Base-by-base conservation (phyloP, 64 coral and sea anemone species). In the Cladopsammia gracilis region DNA sequence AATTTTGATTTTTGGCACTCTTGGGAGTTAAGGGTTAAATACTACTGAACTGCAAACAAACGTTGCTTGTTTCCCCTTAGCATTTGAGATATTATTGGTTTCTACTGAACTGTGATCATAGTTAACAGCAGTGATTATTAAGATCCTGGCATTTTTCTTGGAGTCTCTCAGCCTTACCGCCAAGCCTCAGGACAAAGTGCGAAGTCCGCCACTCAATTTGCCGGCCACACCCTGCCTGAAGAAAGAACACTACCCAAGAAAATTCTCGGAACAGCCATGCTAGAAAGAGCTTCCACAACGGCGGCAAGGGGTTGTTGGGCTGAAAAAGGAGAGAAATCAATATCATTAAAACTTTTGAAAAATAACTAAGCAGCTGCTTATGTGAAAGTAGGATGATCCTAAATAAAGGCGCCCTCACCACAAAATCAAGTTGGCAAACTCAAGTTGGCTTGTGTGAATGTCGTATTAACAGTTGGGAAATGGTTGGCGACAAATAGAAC, bases 171-270 rank as follows among this genome's bases (percentile, higher is more conserved):
- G 98, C 98, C 70, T 99, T 99, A n/a, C 98, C 98, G 10, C 98
- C 98, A 58, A 90, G 68, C 76, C 77, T 85, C 5, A 99, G 72
- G 88, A 77, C 90, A 88, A 99, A 96, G 42, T 93, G 84, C 57
- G 94, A 87, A 46, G 95, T 96, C 25, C 95, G 76, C 98, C 98
- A 99, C 51, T 95, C 92, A 83, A 99, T 99, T 70, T 96, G 56
- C 24, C 94, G 87, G 1, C 98, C 98, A 88, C 88, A 94, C 0
- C 92, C 91, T 50, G 94, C 98, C 69, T 96, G 98, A 26, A 99
- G 73, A 83, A 96, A 99, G 64, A 99, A 96, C 16, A 92, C 68
- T 56, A 96, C 44, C 9, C 65, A 93, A 3, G 90, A 99, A 34
- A 93, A 96, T 64, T 99, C 98, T 0, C 98, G 75, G 61, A 99